Evolutionary conservation across 2,797 vertebrate genomes (phyloP).

Genomic region (Catharus ustulatus): DNA sequence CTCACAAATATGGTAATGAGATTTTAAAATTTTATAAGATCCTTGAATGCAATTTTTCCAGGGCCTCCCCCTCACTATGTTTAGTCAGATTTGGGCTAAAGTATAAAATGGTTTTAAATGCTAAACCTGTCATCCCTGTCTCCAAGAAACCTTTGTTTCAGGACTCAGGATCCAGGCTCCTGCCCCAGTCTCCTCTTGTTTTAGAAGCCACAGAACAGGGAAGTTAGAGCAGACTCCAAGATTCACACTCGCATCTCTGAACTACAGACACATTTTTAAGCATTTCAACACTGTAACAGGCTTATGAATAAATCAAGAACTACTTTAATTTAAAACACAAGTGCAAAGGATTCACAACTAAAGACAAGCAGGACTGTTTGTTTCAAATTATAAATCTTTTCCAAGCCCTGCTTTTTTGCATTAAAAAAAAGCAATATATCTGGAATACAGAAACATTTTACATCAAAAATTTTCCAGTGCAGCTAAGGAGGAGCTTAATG

Average conservation of each 20-base stretch:
- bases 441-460: constrained; percentile 70
- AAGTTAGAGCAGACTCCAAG: background rate
- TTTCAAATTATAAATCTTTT: constrained; percentile 73
- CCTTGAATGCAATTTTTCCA: background rate
- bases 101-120: background rate
- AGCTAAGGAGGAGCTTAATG: constrained; percentile 27
- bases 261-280: background rate
- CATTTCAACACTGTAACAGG: background rate
- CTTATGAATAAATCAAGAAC: constrained; percentile 72
- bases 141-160: background rate
- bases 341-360: constrained; percentile 80
- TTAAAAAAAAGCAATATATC: constrained; percentile 58
- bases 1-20: background rate
- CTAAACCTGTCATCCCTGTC: background rate
- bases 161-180: background rate
- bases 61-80: background rate
- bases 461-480: constrained; percentile 62
- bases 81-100: background rate
- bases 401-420: constrained; percentile 57
- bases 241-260: background rate
- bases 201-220: background rate
- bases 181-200: background rate
- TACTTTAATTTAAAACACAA: constrained; percentile 84
- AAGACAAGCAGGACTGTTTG: constrained; percentile 68
- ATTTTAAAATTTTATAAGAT: background rate